phyloP scores from a whole-genome alignment of 1,140 invertebrate species.

The Caerostris darwini region DNA sequence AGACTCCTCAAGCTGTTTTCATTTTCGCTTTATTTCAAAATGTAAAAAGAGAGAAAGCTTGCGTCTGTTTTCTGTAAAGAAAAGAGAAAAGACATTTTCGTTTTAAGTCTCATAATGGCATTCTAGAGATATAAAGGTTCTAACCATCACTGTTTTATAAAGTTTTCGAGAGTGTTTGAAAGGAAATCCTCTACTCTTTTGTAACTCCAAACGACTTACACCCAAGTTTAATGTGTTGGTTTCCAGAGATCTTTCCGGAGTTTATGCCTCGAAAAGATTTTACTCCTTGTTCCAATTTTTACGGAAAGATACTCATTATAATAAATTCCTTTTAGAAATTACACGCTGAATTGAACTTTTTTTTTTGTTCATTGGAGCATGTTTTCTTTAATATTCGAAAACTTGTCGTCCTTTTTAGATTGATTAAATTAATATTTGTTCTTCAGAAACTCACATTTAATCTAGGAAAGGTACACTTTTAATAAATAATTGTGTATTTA shows the following conservation, averaged over 20 bases:
- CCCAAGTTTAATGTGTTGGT: slow-evolving; percentile 40
- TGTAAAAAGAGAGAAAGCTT: slow-evolving; percentile 43
- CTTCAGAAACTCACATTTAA: neutral
- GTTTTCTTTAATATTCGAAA: neutral
- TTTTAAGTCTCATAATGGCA: slow-evolving; percentile 63
- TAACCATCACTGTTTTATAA: slow-evolving; percentile 18
- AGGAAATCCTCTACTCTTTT: neutral
- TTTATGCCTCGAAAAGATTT: slow-evolving; percentile 7
- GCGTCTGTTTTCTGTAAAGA: slow-evolving; percentile 39
- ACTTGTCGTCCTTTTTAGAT: neutral
- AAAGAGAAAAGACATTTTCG: slow-evolving; percentile 29
- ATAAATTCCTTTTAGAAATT: slow-evolving; percentile 25
- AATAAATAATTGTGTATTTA: neutral
- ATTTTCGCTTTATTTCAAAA: slow-evolving; percentile 69
- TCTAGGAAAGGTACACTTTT: neutral
- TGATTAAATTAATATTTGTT: neutral
- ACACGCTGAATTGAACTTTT: neutral
- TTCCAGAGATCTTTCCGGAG: slow-evolving; percentile 5
- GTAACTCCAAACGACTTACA: slow-evolving; percentile 40
- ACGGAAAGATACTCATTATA: neutral
- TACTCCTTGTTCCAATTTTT: slow-evolving; percentile 15
- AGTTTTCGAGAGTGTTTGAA: slow-evolving; percentile 36
- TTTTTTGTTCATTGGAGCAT: neutral
- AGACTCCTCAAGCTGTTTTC: slow-evolving; percentile 56
- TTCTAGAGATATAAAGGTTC: slow-evolving; percentile 44